Base-by-base conservation (phyloP, 2,797 vertebrate species). In the Atherinosoma microstoma region DNA sequence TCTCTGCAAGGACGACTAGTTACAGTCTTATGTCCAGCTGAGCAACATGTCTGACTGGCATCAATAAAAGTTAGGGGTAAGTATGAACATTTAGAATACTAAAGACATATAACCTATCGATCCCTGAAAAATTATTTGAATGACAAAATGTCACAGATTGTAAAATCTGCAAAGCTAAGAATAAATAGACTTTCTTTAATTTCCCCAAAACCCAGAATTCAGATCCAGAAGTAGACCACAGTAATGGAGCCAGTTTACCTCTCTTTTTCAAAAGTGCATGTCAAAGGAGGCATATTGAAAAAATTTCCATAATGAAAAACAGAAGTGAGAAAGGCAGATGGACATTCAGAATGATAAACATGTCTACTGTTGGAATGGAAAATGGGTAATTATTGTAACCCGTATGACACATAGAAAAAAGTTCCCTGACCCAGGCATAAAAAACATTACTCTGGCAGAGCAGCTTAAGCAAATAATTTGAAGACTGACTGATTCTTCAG, bases 281-380 rank as follows among this genome's bases (percentile, higher is more conserved):
- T 72, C 58, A 74, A 70, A 78, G 18, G 54, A 72, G 65, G 47
- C 60, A 64, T n/a, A 62, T 45, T 56, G 32, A 83, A 80, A 80
- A 66, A 58, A 75, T 79, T 82, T 82, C 61, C 67, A 73, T 79
- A 86, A 86, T 79, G 66, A 64, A 75, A 87, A 91, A 75, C 87
- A 86, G 78, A 87, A 68, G 69, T 75, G 78, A 84, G 83, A 79
- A 24, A 56, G 61, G 58, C 84, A 83, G 79, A 88, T 69, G 79
- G 84, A 86, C 85, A 71, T 70, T 81, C 27, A 40, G 57, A 49
- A 81, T 6, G 58, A 89, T 88, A 83, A 90, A 90, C 88, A 88
- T 62, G 64, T 84, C 87, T 78, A 62, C 79, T 73, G 81, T 77
- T 24, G 38, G 82, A 82, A 90, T 86, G 87, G 87, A 90, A 91